phyloP scores from a whole-genome alignment of 1,140 invertebrate genomes.

The Nylanderia fulva region DNA sequence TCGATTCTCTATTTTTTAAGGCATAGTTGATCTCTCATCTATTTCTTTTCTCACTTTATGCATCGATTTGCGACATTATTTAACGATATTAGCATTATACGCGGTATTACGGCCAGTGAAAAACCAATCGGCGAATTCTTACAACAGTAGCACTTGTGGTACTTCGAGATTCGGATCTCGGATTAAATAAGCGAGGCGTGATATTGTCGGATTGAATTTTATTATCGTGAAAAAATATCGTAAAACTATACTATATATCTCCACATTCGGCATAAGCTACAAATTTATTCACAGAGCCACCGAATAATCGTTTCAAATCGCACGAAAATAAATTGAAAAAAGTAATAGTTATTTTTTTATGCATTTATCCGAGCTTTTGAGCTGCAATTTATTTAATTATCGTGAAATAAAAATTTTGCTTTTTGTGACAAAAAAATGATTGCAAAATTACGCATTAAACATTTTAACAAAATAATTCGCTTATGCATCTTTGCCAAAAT shows the following conservation, averaged over 20 bases:
- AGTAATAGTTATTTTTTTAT: background rate
- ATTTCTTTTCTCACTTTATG: background rate
- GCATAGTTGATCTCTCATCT: background rate
- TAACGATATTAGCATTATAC: background rate
- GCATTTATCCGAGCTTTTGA: background rate
- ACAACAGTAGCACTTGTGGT: conserved; percentile 73
- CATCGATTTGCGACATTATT: background rate
- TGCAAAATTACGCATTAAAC: no score
- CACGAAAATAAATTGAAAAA: background rate
- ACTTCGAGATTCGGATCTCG: conserved; percentile 49
- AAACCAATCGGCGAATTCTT: conserved; percentile 68
- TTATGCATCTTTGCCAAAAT: background rate
- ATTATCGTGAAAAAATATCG: conserved; percentile 51
- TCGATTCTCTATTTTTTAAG: conserved; percentile 1
- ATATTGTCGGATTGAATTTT: conserved; percentile 64
- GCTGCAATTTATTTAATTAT: conserved; percentile 7
- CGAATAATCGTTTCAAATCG: background rate
- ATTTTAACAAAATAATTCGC: background rate
- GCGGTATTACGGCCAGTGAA: conserved; percentile 52
- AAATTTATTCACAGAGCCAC: background rate
- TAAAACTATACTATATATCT: background rate
- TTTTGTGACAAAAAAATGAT: conserved; percentile 4
- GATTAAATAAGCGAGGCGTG: conserved; percentile 43
- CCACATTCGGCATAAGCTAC: background rate
- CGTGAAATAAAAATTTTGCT: background rate